phyloP scores from a whole-genome alignment of 2,888 invertebrate genomes.

The Orchesellides sinensis region DNA sequence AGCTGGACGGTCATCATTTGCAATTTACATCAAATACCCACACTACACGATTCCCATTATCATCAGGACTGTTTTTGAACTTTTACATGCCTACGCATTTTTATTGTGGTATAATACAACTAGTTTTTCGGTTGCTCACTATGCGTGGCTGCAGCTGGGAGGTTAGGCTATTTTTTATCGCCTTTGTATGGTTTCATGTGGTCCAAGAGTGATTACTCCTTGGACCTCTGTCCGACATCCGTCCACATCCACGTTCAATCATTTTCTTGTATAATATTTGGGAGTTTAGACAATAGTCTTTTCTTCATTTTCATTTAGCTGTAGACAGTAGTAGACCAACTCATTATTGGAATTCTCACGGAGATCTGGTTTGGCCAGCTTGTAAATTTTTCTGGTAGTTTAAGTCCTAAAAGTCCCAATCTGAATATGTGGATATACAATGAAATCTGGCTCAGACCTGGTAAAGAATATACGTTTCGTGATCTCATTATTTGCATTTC shows the following conservation, averaged over 20 bases:
- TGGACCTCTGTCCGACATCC: constrained; percentile 33
- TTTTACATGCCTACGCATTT: constrained; percentile 42
- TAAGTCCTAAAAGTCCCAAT: no score
- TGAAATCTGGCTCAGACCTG: background rate
- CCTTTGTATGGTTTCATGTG: constrained; percentile 53
- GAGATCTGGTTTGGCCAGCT: constrained; percentile 56
- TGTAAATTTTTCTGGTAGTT: constrained; percentile 35
- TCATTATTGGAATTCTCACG: constrained; percentile 62
- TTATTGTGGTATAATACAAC: constrained; percentile 13
- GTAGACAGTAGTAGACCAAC: constrained; percentile 21
- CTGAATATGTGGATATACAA: no score
- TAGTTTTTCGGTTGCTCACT: constrained; percentile 2
- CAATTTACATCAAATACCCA: constrained; percentile 34
- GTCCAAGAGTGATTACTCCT: constrained; percentile 49
- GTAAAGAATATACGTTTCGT: background rate
- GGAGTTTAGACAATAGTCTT: background rate
- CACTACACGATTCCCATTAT: background rate
- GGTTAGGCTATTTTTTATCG: constrained; percentile 44
- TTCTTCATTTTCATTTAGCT: constrained; percentile 15
- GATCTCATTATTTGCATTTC: background rate
- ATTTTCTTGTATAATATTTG: constrained; percentile 8
- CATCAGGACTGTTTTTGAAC: background rate
- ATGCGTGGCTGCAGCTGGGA: constrained; percentile 27
- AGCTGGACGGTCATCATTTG: constrained; percentile 39
- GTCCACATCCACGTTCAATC: constrained; percentile 33